These are phyloP conservation scores for Forbesichthys papilliferus DNA, from an alignment of 2,113 vertebrate species.

Conservation along the genomic window DNA sequence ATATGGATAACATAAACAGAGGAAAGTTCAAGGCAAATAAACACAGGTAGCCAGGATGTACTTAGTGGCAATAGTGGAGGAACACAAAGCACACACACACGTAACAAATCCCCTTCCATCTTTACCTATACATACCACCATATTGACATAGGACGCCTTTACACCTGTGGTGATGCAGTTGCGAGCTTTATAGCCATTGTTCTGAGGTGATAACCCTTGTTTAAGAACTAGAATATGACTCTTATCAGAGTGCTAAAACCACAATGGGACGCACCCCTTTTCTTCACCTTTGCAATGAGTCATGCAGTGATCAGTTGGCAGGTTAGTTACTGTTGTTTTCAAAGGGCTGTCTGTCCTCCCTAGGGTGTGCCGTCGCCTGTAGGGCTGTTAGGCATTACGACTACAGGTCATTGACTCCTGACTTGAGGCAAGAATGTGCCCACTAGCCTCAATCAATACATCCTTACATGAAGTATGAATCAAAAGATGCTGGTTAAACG, in stretches of 20 bases:
- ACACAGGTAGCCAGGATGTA: background rate
- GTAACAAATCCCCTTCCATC: background rate
- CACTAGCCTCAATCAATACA: conserved; percentile 26
- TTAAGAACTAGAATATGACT: conserved; percentile 28
- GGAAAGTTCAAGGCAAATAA: background rate
- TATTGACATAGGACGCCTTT: conserved; percentile 8
- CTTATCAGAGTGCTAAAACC: conserved; percentile 3
- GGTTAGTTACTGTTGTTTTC: conserved; percentile 15
- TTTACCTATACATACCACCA: conserved; percentile 6
- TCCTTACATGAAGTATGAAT: conserved; percentile 22
- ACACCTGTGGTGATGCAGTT: conserved; percentile 19
- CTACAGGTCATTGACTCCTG: conserved; percentile 18
- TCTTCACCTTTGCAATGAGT: conserved; percentile 44
- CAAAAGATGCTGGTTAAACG: conserved; percentile 5
- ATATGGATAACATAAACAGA: conserved; percentile 14
- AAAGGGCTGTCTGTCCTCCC: conserved; percentile 29
- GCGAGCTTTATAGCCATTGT: conserved; percentile 43
- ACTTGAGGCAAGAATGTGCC: background rate
- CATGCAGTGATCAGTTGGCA: conserved; percentile 9
- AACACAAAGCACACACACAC: too few relatives aligned
- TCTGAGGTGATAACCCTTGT: conserved; percentile 31
- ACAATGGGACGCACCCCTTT: background rate
- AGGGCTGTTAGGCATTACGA: conserved; percentile 12
- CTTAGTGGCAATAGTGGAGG: too few relatives aligned
- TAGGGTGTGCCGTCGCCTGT: conserved; percentile 36